phyloP scores from a whole-genome alignment of 2,888 invertebrate genomes.

The Carabus problematicus region DNA sequence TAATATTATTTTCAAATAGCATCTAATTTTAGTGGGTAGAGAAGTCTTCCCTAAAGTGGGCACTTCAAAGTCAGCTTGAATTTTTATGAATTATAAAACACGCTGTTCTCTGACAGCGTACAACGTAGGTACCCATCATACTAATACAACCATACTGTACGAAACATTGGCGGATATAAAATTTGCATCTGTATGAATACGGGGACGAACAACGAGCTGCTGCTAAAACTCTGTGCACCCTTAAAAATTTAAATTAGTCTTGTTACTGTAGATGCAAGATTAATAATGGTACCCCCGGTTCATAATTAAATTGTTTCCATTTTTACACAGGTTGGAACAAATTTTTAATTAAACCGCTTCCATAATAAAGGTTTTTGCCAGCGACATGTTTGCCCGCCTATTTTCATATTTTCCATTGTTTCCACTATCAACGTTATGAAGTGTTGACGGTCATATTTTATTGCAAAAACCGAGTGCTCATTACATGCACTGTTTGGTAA shows the following conservation, averaged over 20 bases:
- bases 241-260: constrained; percentile 29
- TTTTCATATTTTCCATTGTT: neutral
- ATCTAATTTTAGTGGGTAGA: constrained; percentile 27
- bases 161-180: constrained; percentile 10
- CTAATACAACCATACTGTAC: neutral
- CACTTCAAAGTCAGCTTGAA: constrained; percentile 33
- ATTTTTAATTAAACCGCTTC: constrained; percentile 18
- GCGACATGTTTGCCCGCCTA: neutral
- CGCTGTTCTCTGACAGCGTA: constrained; percentile 20
- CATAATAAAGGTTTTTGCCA: constrained; percentile 11
- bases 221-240: constrained; percentile 22
- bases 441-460: constrained; percentile 1
- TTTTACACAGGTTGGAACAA: constrained; percentile 12
- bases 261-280: constrained; percentile 31
- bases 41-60: constrained; percentile 23
- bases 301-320: constrained; percentile 13
- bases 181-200: constrained; percentile 24
- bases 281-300: constrained; percentile 22
- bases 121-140: neutral
- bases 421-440: neutral
- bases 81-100: constrained; percentile 40
- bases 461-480: neutral
- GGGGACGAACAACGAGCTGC: neutral
- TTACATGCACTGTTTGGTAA: too few species aligned
- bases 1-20: constrained; percentile 33